Base-by-base conservation (phyloP, 2,888 invertebrate genomes). In the Malacosoma neustria region DNA sequence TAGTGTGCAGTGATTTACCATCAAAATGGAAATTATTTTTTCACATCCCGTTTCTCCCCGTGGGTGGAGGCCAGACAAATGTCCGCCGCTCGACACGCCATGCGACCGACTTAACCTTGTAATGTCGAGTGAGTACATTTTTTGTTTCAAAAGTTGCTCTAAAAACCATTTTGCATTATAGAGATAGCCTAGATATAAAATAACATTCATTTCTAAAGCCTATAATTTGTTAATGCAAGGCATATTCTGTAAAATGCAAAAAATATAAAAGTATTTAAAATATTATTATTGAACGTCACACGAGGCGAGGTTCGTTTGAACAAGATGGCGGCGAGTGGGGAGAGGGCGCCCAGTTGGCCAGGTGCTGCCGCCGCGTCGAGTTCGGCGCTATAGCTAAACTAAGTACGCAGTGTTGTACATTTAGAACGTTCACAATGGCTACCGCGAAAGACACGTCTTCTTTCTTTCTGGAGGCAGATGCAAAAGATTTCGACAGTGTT, bases 391-490 rank as follows among this genome's bases (percentile, higher is more conserved):
- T 81, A 84, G 80, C 74, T 79, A 86, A 69, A 86, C 86, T 87
- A 84, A 77, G 75, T 76, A 79, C 82, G 76, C 80, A 84, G 82
- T 81, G 84, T 82, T 82, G 84, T 84, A 84, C 81, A 84, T 84
- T 84, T 84, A 85, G 81, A 86, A 84, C 85, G 84, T 81, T 88
- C 88, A 90, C 90, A 90, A 92, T 92, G 92, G 91, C 92, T 89
- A 92, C 92, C 89, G 90, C 91, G 89, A 92, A 91, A 90, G 94
- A 94, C 89, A 95, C 95, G 87, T 93, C 95, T 85, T 93, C 93
- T 89, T 96, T 96, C 91, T 96, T 96, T 88, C 91, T 92, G 86
- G 92, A 94, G 88, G 96, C 95, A 79, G 93, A 92, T 86, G 92
- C 93, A 70, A 89, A 89, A 81, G 93, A 94, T 87, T 95, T 93